Evolutionary conservation across 2,888 invertebrate species (phyloP).

Genomic region (Allacma fusca): DNA sequence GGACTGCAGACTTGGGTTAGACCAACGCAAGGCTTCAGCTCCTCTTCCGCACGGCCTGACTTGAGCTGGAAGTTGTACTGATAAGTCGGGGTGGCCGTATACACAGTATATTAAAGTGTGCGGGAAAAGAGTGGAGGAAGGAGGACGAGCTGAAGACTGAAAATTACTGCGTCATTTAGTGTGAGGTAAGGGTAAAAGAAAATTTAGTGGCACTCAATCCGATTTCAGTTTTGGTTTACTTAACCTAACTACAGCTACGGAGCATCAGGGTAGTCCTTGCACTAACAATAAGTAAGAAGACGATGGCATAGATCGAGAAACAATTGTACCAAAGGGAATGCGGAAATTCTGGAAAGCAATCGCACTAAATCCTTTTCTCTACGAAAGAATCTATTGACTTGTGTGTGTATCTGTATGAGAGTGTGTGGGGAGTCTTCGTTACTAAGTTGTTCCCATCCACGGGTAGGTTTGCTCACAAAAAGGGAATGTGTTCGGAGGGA

Average conservation of each 20-base stretch:
- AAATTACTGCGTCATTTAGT: constrained; percentile 24
- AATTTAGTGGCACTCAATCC: constrained; percentile 13
- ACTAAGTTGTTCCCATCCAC: constrained; percentile 5
- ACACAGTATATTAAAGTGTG: background rate
- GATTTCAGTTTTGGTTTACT: constrained; percentile 31
- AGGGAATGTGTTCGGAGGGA: constrained; percentile 26
- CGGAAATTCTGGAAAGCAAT: constrained; percentile 37
- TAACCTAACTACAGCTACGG: constrained; percentile 22
- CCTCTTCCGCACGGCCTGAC: background rate
- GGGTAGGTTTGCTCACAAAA: constrained; percentile 13
- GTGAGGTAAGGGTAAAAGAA: constrained; percentile 4
- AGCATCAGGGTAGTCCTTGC: background rate
- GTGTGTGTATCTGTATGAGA: constrained; percentile 1
- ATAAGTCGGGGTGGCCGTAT: background rate
- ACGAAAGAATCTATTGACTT: constrained; percentile 31
- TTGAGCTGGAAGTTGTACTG: background rate
- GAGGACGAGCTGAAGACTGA: background rate
- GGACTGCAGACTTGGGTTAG: constrained; percentile 5
- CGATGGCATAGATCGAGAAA: constrained; percentile 17
- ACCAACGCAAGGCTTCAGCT: constrained; percentile 15
- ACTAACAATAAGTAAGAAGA: constrained; percentile 11
- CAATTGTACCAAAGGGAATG: constrained; percentile 36
- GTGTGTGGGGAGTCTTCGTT: constrained; percentile 2
- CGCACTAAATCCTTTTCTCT: constrained; percentile 32
- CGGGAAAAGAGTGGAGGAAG: background rate